Conservation (phyloP, 23 tunicate genomes). For the Styela clava region DNA sequence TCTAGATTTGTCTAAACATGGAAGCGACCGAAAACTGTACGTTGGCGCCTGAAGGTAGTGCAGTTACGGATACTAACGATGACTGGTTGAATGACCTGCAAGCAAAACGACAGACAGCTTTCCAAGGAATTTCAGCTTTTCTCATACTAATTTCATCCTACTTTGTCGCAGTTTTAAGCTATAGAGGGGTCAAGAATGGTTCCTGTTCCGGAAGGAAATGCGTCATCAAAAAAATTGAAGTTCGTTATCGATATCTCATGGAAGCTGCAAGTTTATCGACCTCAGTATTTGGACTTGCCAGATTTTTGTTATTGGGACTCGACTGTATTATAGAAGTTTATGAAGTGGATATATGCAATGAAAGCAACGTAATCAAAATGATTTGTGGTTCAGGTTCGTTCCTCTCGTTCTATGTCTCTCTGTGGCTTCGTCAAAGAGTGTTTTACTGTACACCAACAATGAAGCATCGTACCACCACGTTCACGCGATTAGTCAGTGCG, state of each 20-base stretch:
- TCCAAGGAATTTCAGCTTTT: neutral
- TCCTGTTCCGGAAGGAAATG: neutral
- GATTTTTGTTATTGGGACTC: neutral
- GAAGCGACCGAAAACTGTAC: no score
- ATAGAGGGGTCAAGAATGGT: neutral
- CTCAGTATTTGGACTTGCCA: neutral
- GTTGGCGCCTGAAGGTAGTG: no score
- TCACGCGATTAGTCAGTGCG: neutral
- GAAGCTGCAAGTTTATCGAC: neutral
- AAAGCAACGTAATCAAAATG: neutral
- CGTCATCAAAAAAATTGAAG: neutral
- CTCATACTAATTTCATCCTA: neutral
- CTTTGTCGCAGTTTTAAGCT: neutral
- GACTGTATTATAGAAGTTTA: neutral
- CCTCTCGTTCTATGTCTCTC: neutral
- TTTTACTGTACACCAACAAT: neutral
- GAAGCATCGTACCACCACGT: neutral
- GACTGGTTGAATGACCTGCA: neutral
- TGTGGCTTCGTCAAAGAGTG: conserved; percentile 2
- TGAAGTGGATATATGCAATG: neutral
- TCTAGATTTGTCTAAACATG: no score
- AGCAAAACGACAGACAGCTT: neutral
- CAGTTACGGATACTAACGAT: no score
- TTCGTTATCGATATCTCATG: neutral
- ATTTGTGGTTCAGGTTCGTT: neutral